Evolutionary conservation across 2,888 invertebrate genomes (phyloP).

Genomic region (Drosophila subquinaria): DNA sequence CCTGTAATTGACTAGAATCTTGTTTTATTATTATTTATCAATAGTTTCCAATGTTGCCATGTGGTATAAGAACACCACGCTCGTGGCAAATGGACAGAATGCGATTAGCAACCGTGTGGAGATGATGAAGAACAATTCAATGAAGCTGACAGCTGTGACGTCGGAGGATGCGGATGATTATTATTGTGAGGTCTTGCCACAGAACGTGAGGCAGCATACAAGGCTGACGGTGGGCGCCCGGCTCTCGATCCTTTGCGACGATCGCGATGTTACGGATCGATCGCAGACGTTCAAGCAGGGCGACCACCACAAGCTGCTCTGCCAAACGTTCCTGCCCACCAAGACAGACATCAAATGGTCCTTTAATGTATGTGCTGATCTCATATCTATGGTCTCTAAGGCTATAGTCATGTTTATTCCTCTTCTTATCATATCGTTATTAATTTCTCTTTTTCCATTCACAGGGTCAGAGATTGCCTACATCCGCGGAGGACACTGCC

Average conservation of each 20-base stretch:
- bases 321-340: slow-evolving; percentile 69
- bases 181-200: slow-evolving; percentile 79
- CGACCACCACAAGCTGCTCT: slow-evolving; percentile 81
- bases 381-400: not conserved
- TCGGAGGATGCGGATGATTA: slow-evolving; percentile 80
- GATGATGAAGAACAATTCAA: slow-evolving; percentile 77
- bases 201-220: slow-evolving; percentile 70
- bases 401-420: not conserved
- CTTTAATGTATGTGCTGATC: slow-evolving; percentile 74
- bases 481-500: slow-evolving; percentile 53
- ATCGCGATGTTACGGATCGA: slow-evolving; percentile 81
- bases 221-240: slow-evolving; percentile 70
- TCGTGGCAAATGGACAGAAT: slow-evolving; percentile 72
- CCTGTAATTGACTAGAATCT: not conserved
- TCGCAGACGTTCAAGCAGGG: slow-evolving; percentile 83
- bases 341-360: slow-evolving; percentile 82
- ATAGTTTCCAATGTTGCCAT: slow-evolving; percentile 79
- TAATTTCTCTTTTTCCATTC: not conserved
- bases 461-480: slow-evolving; percentile 77
- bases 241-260: slow-evolving; percentile 81
- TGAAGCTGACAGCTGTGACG: slow-evolving; percentile 67
- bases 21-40: not conserved
- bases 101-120: slow-evolving; percentile 68
- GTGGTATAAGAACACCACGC: slow-evolving; percentile 78
- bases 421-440: not conserved